These are phyloP conservation scores for Trichogramma pretiosum DNA, from an alignment of 1,140 invertebrate genomes.

Conservation along the genomic window DNA sequence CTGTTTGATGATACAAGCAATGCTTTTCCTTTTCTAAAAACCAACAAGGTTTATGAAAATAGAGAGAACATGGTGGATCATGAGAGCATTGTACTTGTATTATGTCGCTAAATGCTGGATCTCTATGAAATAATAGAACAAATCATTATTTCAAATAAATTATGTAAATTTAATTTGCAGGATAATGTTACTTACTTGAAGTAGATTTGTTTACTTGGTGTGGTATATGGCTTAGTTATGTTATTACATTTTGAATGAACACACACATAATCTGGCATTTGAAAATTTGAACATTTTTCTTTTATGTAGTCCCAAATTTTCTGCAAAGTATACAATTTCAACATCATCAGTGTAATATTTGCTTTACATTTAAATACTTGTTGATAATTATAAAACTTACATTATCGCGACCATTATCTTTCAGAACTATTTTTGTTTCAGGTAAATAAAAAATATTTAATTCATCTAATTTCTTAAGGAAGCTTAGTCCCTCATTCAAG, in stretches of 20 bases:
- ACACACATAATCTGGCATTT: slow-evolving; percentile 30
- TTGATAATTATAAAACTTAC: no score
- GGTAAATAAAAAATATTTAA: slow-evolving; percentile 23
- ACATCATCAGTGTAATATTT: no score
- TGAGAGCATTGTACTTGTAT: no score
- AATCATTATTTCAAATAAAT: not conserved
- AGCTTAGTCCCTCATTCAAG: slow-evolving; percentile 18
- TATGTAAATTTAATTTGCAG: not conserved
- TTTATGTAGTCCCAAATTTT: slow-evolving; percentile 20
- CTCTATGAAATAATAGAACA: slow-evolving; percentile 18
- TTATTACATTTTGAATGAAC: slow-evolving; percentile 24
- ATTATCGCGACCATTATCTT: slow-evolving; percentile 18
- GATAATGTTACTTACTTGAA: slow-evolving; percentile 20
- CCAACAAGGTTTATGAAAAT: slow-evolving; percentile 29
- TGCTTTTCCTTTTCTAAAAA: slow-evolving; percentile 22
- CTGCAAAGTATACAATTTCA: slow-evolving; percentile 16
- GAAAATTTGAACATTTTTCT: slow-evolving; percentile 23
- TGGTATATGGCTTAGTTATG: slow-evolving; percentile 13
- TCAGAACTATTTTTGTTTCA: slow-evolving; percentile 18
- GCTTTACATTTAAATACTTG: no score
- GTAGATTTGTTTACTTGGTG: slow-evolving; percentile 24
- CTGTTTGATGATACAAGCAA: no score
- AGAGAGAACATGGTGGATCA: slow-evolving; percentile 23
- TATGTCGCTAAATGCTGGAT: slow-evolving; percentile 32
- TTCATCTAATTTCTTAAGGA: slow-evolving; percentile 14